Base-by-base conservation (phyloP, 2,797 vertebrate species). In the Arnoldichthys spilopterus region DNA sequence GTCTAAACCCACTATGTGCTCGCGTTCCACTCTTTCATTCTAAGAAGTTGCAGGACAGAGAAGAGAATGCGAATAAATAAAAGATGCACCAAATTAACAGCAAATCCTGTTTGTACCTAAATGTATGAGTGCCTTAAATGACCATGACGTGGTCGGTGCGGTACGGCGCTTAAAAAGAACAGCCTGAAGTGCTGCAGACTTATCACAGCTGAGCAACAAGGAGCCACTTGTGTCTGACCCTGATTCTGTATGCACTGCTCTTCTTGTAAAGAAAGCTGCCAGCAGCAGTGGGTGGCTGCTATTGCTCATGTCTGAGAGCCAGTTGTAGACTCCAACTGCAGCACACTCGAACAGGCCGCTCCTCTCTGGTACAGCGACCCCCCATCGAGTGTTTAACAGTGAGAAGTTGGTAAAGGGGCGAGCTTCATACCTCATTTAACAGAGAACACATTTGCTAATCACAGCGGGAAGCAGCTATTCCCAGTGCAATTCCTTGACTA, bases 401-500 rank as follows among this genome's bases (percentile, higher is more conserved):
- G 49, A 61, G 47, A 53, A 59, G 58, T 59, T 51, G 26, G 34
- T 56, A 54, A 66, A 66, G 30, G 78, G 58, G 37, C 53, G 18
- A 67, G 61, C 74, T 83, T 79, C 62, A 77, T 74, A 81, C 70
- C 71, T 81, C 78, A 83, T 79, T 73, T 62, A 53, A 79, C 49
- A 28, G 30, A 71, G 51, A 75, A 73, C 53, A 61, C 37, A 76
- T 84, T 84, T 84, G 82, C 67, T 72, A 80, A 82, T 78, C 79
- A 26, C 80, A 82, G 79, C 66, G 67, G 63, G 64, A 77, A 72
- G 61, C 43, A 54, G 30, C 80, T 37, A 80, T 83, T 77, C 54
- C 67, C 9, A 64, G 28, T 76, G 16, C 73, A 80, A 84, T 82
- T 83, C 78, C 69, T 62, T n/a, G 53, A 54, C 74, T 67, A 62